phyloP scores from a whole-genome alignment of 2,797 vertebrate genomes.

The Pseudopleuronectes americanus region DNA sequence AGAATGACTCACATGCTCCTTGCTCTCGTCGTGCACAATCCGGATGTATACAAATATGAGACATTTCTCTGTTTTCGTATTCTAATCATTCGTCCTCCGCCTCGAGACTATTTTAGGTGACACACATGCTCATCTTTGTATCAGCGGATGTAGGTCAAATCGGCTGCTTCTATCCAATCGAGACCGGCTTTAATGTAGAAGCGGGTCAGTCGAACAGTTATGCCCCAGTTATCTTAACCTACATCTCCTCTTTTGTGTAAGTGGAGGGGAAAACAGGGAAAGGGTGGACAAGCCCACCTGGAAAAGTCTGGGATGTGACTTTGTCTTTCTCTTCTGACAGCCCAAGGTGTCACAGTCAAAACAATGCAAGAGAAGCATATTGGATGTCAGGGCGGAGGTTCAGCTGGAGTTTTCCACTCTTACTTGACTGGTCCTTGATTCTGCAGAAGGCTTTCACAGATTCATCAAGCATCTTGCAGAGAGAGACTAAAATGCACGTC shows the following conservation, averaged over 20 bases:
- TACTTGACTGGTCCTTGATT: not conserved
- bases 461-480: not conserved
- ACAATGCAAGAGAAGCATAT: constrained; percentile 29
- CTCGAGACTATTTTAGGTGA: constrained; percentile 34
- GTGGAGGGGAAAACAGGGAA: constrained; percentile 32
- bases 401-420: constrained; percentile 25
- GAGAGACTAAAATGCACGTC: not conserved
- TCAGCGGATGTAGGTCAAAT: constrained; percentile 67
- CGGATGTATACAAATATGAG: constrained; percentile 50
- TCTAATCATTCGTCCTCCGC: constrained; percentile 12
- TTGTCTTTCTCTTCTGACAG: constrained; percentile 29
- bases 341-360: constrained; percentile 24
- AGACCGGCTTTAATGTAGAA: constrained; percentile 36
- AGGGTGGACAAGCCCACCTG: constrained; percentile 24
- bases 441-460: not conserved
- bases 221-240: constrained; percentile 66
- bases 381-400: constrained; percentile 15
- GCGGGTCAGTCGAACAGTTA: constrained; percentile 69
- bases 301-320: constrained; percentile 34
- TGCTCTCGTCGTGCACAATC: constrained; percentile 21
- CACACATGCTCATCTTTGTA: constrained; percentile 45
- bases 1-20: constrained; percentile 46
- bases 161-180: constrained; percentile 29
- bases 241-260: constrained; percentile 58
- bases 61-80: constrained; percentile 32